A percentile compares a stretch with the other conserved stretches of the same genome.
These are phyloP conservation scores for Eilema depressum DNA, from an alignment of 2,888 invertebrate species.

Conservation along the genomic window DNA sequence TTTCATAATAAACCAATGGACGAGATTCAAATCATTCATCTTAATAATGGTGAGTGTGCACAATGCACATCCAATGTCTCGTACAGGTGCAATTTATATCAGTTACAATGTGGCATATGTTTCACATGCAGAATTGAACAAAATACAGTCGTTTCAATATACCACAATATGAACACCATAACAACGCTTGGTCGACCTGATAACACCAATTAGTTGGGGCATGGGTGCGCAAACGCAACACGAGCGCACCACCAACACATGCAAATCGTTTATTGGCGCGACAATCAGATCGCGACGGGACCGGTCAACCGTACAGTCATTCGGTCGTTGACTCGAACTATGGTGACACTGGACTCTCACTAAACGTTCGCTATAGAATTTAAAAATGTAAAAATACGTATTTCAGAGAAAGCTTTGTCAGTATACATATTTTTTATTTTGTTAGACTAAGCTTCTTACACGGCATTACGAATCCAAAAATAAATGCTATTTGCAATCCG, in stretches of 20 bases:
- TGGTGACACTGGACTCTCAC: slow-evolving; percentile 61
- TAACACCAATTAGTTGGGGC: slow-evolving; percentile 69
- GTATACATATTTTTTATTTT: neutral
- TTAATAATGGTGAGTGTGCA: neutral
- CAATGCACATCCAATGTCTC: neutral
- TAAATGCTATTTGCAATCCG: slow-evolving; percentile 43
- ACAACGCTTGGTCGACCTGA: slow-evolving; percentile 61
- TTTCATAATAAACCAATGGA: neutral
- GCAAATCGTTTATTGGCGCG: slow-evolving; percentile 82
- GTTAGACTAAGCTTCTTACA: neutral
- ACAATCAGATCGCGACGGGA: slow-evolving; percentile 84
- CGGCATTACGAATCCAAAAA: neutral
- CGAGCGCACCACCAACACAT: slow-evolving; percentile 69
- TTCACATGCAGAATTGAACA: neutral
- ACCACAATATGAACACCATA: slow-evolving; percentile 38
- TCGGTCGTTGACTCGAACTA: slow-evolving; percentile 75
- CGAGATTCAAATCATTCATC: too few species aligned
- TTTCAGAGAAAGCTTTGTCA: slow-evolving; percentile 6
- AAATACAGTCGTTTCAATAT: slow-evolving; percentile 20
- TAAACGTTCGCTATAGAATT: slow-evolving; percentile 25
- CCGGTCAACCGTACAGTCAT: slow-evolving; percentile 77
- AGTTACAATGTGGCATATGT: neutral
- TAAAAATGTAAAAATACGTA: slow-evolving; percentile 33
- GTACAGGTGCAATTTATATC: neutral
- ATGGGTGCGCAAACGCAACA: slow-evolving; percentile 75